Conservation (phyloP, 2,797 vertebrate species). For the Buphagus erythrorhynchus region DNA sequence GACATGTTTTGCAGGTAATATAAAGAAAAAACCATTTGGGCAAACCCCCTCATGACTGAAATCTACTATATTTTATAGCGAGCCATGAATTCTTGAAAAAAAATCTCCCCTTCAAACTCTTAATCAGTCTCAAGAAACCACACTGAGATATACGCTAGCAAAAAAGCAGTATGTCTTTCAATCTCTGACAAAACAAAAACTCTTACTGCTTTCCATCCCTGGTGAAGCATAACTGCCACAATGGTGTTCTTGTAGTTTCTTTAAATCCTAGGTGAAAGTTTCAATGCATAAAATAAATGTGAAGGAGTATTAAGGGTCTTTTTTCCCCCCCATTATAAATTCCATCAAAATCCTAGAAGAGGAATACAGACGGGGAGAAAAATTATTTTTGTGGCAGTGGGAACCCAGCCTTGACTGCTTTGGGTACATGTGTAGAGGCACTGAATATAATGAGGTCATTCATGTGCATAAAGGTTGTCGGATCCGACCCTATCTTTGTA, state of each 20-base stretch:
- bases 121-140: constrained; percentile 60
- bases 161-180: constrained; percentile 22
- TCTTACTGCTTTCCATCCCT: constrained; percentile 22
- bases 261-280: background rate
- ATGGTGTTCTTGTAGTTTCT: background rate
- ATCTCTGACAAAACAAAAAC: constrained; percentile 14
- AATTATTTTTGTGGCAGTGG: constrained; percentile 14
- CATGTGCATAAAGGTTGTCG: constrained; percentile 2
- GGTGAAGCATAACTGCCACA: background rate
- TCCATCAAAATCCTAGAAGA: background rate
- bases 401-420: background rate
- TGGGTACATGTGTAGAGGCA: background rate
- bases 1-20: background rate
- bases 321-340: background rate
- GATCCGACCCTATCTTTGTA: constrained; percentile 51
- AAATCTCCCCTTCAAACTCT: constrained; percentile 21
- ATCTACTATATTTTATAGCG: background rate
- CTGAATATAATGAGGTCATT: constrained; percentile 26
- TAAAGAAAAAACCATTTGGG: background rate
- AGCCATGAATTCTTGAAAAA: constrained; percentile 22
- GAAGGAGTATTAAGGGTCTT: background rate
- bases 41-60: background rate
- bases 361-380: background rate
- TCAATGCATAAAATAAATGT: background rate
- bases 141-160: constrained; percentile 6